phyloP scores from a whole-genome alignment of 2,113 vertebrate species.

The Misgurnus anguillicaudatus region DNA sequence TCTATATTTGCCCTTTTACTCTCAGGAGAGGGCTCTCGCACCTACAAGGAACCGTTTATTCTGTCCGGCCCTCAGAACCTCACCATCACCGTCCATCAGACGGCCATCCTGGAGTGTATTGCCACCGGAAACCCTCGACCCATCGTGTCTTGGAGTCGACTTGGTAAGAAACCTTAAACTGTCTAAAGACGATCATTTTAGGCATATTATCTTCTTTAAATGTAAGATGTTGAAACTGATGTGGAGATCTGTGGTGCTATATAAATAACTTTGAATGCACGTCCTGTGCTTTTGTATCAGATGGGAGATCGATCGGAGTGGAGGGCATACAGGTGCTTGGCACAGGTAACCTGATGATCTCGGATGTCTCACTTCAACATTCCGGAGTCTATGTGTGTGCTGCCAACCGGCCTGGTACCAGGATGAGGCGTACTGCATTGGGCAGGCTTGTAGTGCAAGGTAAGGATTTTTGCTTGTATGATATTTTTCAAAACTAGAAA shows the following conservation, averaged over 20 bases:
- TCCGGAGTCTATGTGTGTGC: conserved; percentile 81
- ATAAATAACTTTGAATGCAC: too few species aligned
- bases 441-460: conserved; percentile 80
- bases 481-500: neutral
- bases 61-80: conserved; percentile 79
- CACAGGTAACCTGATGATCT: conserved; percentile 83
- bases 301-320: conserved; percentile 80
- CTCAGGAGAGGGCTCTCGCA: conserved; percentile 65
- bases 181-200: neutral
- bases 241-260: neutral
- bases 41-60: conserved; percentile 75
- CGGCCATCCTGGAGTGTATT: conserved; percentile 73
- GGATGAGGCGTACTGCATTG: conserved; percentile 75
- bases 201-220: neutral
- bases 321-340: conserved; percentile 82
- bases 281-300: conserved; percentile 57
- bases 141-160: conserved; percentile 77
- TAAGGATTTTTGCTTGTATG: conserved; percentile 50
- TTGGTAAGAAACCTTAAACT: conserved; percentile 61
- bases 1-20: neutral
- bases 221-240: neutral
- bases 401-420: conserved; percentile 77
- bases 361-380: conserved; percentile 78
- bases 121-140: conserved; percentile 73
- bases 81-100: conserved; percentile 76